A percentile compares a stretch with the other conserved stretches of the same genome.
These are phyloP conservation scores for Cephus sareptanus DNA, from an alignment of 2,888 invertebrate species.

Conservation along the genomic window DNA sequence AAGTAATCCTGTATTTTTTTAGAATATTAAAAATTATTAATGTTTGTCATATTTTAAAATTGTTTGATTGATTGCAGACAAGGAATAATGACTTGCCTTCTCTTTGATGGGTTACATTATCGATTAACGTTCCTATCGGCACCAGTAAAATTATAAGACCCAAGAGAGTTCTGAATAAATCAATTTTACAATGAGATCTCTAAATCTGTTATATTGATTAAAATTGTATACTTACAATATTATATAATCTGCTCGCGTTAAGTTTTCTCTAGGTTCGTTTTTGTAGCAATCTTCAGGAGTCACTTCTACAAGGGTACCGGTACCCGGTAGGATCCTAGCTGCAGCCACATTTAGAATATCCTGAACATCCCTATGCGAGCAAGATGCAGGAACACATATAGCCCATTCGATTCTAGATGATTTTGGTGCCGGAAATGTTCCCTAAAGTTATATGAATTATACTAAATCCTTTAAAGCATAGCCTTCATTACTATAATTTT, in stretches of 20 bases:
- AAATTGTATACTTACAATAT: constrained; percentile 28
- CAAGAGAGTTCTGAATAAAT: constrained; percentile 8
- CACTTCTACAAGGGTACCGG: constrained; percentile 18
- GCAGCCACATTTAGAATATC: constrained; percentile 14
- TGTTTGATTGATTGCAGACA: background rate
- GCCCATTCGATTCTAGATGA: constrained; percentile 24
- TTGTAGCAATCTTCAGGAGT: constrained; percentile 17
- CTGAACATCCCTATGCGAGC: constrained; percentile 25
- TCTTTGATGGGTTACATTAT: background rate
- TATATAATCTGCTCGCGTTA: constrained; percentile 22
- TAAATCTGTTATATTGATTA: background rate
- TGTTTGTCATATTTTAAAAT: background rate
- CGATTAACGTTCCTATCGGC: constrained; percentile 11
- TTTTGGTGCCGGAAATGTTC: constrained; percentile 13
- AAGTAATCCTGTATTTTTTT: background rate
- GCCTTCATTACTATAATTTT: background rate
- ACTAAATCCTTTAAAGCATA: background rate
- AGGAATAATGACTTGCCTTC: background rate
- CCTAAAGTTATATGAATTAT: constrained; percentile 1
- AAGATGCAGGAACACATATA: constrained; percentile 29
- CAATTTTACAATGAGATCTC: background rate
- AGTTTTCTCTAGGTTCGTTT: constrained; percentile 5
- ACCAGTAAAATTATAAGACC: constrained; percentile 8
- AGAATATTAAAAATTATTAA: background rate
- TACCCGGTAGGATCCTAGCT: constrained; percentile 12